Evolutionary conservation across 2,888 invertebrate genomes (phyloP).

Genomic region (Dermolepida albohirtum): DNA sequence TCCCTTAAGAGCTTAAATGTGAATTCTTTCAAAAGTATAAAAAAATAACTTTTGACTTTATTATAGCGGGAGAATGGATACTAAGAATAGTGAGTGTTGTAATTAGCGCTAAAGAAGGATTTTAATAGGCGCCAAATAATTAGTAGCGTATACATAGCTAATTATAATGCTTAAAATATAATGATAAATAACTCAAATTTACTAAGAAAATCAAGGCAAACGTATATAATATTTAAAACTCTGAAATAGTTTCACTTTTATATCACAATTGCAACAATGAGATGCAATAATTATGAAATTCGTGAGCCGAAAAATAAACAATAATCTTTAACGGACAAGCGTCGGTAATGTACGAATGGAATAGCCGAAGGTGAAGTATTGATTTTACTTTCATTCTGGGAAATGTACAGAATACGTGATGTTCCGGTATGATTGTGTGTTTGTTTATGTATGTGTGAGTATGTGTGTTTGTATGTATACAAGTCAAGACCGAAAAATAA

Average conservation of each 20-base stretch:
- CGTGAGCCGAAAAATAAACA: constrained; percentile 18
- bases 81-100: too few relatives aligned
- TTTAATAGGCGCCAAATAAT: too few relatives aligned
- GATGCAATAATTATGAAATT: background rate
- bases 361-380: constrained; percentile 36
- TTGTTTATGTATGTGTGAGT: background rate
- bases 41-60: too few relatives aligned
- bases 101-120: too few relatives aligned
- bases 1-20: too few relatives aligned
- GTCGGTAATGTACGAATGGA: constrained; percentile 7
- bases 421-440: constrained; percentile 18
- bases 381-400: constrained; percentile 43
- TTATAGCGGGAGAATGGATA: too few relatives aligned
- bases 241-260: background rate
- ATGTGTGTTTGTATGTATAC: constrained; percentile 5
- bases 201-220: too few relatives aligned
- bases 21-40: too few relatives aligned
- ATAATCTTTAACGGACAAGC: constrained; percentile 13
- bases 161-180: too few relatives aligned
- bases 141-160: too few relatives aligned
- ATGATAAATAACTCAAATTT: too few relatives aligned
- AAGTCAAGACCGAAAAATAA: constrained; percentile 29
- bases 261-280: constrained; percentile 1
- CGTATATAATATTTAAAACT: too few relatives aligned
- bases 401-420: constrained; percentile 33